phyloP scores from a whole-genome alignment of 2,888 invertebrate species.

The Pediacus dermestoides region DNA sequence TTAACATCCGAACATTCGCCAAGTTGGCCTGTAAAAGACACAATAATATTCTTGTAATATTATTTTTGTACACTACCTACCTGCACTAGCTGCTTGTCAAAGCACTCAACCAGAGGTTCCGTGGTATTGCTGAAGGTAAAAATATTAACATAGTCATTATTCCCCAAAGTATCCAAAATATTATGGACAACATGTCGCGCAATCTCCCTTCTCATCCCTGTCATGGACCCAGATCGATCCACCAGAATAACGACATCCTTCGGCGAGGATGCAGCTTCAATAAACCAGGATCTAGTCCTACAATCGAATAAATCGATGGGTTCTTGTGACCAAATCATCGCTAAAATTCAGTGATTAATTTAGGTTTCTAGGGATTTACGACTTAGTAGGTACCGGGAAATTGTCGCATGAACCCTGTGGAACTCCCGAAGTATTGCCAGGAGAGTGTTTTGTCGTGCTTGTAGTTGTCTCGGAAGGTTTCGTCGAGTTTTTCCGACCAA shows the following conservation, averaged over 20 bases:
- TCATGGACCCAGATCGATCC: slow-evolving; percentile 68
- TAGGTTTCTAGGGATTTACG: too few relatives aligned
- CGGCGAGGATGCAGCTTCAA: slow-evolving; percentile 95
- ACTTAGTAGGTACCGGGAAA: slow-evolving; percentile 86
- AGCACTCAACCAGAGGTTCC: slow-evolving; percentile 82
- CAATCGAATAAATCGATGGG: slow-evolving; percentile 94
- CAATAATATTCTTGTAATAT: slow-evolving; percentile 1
- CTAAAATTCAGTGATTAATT: too few relatives aligned
- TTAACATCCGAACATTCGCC: slow-evolving; percentile 78
- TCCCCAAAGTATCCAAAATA: slow-evolving; percentile 92
- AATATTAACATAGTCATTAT: slow-evolving; percentile 97
- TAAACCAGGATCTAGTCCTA: slow-evolving; percentile 92
- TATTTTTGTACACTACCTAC: slow-evolving; percentile 58
- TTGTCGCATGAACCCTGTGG: slow-evolving; percentile 94
- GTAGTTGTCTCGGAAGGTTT: slow-evolving; percentile 83
- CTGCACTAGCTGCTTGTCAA: slow-evolving; percentile 85
- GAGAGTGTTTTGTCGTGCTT: slow-evolving; percentile 82
- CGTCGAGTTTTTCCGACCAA: slow-evolving; percentile 93
- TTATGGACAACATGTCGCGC: slow-evolving; percentile 82
- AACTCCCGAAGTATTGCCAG: slow-evolving; percentile 98
- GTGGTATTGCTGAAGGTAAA: slow-evolving; percentile 84
- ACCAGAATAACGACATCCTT: slow-evolving; percentile 80
- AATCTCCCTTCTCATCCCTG: slow-evolving; percentile 74
- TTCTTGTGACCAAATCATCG: slow-evolving; percentile 75
- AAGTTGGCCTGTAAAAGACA: slow-evolving; percentile 67